Conservation (phyloP, 2,888 invertebrate species). For the Xanthorhoe spadicearia region DNA sequence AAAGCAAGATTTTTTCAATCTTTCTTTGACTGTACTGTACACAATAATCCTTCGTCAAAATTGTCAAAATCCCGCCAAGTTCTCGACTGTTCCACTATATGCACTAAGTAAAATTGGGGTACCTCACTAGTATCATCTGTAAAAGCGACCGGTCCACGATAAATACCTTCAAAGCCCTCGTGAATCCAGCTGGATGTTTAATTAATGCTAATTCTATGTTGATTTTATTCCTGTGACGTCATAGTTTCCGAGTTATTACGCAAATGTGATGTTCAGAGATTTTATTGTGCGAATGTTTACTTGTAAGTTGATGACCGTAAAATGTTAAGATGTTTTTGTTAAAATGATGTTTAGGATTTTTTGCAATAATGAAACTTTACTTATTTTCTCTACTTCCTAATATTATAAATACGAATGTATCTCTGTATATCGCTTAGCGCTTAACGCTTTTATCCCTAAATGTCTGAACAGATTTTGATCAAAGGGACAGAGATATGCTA, state of each 20-base stretch:
- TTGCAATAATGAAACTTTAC: too few species aligned
- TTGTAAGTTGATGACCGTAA: background rate
- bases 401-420: too few species aligned
- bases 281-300: conserved; percentile 11
- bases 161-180: conserved; percentile 10
- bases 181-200: conserved; percentile 30
- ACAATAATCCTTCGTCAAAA: too few species aligned
- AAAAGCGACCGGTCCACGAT: conserved; percentile 6
- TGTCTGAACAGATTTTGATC: too few species aligned
- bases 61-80: too few species aligned
- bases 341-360: background rate
- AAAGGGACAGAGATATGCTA: too few species aligned
- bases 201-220: conserved; percentile 46
- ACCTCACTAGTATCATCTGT: conserved; percentile 7
- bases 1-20: too few species aligned
- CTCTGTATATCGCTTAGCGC: too few species aligned
- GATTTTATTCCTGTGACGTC: conserved; percentile 46
- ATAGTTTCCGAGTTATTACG: conserved; percentile 33
- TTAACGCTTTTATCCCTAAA: too few species aligned
- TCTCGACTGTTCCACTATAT: too few species aligned
- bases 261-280: conserved; percentile 20
- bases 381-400: too few species aligned
- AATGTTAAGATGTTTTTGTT: background rate
- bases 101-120: background rate
- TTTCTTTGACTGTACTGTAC: too few species aligned